Evolutionary conservation across 1,140 invertebrate species (phyloP).

Genomic region (Proctacanthus coquilletti): DNA sequence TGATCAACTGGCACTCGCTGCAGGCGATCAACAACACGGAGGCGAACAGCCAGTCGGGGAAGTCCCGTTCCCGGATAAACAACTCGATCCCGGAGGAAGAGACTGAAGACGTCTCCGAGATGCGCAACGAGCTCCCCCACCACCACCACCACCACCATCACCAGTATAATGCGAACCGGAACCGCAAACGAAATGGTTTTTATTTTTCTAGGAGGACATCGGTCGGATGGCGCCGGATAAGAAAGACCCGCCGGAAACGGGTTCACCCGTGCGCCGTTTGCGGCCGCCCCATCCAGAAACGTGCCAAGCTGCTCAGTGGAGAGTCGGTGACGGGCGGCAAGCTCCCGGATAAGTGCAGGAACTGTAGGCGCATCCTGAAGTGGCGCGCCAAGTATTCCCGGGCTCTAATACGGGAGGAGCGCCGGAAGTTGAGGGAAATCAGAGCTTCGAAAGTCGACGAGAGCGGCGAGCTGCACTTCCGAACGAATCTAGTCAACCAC

Average conservation of each 20-base stretch:
- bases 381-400: too few relatives aligned
- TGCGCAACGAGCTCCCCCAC: constrained; percentile 3
- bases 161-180: constrained; percentile 1
- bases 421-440: too few relatives aligned
- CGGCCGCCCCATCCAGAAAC: not conserved
- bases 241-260: not conserved
- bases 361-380: too few relatives aligned
- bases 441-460: too few relatives aligned
- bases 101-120: constrained; percentile 8
- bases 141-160: not conserved
- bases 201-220: not conserved
- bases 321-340: too few relatives aligned
- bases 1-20: constrained; percentile 29
- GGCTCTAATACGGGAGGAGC: too few relatives aligned
- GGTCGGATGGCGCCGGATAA: not conserved
- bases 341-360: too few relatives aligned
- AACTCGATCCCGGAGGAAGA: constrained; percentile 9
- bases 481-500: not conserved
- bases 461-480: too few relatives aligned
- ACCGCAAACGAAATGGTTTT: not conserved
- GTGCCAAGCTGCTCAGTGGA: too few relatives aligned
- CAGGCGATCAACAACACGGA: constrained; percentile 26
- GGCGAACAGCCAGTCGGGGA: constrained; percentile 18
- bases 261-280: not conserved
- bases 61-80: constrained; percentile 16